A percentile compares a stretch with the other conserved stretches of the same genome.
Evolutionary conservation across 1,140 invertebrate genomes (phyloP).

Genomic region (Apis florea): DNA sequence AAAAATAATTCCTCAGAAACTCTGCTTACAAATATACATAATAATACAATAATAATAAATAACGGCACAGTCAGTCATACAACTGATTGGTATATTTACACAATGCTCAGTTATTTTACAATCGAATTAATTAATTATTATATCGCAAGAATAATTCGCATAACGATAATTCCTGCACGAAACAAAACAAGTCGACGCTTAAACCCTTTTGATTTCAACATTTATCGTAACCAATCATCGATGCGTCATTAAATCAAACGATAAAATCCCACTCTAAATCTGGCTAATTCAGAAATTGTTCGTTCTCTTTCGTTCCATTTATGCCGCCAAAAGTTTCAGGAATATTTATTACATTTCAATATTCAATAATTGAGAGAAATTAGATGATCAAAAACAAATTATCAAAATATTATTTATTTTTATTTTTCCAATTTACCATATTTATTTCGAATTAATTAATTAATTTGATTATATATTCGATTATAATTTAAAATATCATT

Average conservation of each 20-base stretch:
- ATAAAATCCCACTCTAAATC: background rate
- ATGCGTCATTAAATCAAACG: background rate
- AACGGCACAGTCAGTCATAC: background rate
- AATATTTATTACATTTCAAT: no score
- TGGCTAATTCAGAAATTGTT: background rate
- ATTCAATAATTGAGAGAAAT: no score
- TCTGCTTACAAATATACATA: no score
- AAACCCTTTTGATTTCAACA: background rate
- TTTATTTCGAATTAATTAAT: no score
- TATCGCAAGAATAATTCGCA: background rate
- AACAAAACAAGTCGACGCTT: background rate
- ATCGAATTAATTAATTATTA: slow-evolving; percentile 7
- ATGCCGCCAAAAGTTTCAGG: no score
- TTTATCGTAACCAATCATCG: background rate
- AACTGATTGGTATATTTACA: background rate
- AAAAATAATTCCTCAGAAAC: background rate
- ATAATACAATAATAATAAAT: no score
- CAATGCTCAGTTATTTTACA: background rate
- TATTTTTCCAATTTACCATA: no score
- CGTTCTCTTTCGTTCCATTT: background rate
- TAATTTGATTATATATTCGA: no score
- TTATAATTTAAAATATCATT: no score
- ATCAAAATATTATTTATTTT: no score
- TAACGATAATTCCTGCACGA: background rate
- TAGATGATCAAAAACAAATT: no score